Evolutionary conservation across 2,888 invertebrate genomes (phyloP).

Genomic region (Bimastos eiseni): DNA sequence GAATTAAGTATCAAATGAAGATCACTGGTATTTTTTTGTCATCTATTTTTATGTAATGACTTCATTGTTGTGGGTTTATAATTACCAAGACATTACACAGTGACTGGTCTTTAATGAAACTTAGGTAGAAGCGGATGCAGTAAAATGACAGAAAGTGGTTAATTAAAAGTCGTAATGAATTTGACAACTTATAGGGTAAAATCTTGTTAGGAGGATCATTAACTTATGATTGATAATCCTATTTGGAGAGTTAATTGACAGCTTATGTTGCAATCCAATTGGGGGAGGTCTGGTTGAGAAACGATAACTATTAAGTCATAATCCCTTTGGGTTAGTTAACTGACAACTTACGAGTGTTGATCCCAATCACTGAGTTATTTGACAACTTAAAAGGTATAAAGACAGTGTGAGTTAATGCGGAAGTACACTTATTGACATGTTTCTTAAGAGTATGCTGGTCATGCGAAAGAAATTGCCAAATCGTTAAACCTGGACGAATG

Average conservation of each 20-base stretch:
- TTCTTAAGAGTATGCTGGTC: slow-evolving; percentile 56
- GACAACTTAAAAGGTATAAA: neutral
- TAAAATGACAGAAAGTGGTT: neutral
- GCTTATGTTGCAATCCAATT: too few relatives aligned
- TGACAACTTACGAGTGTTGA: too few relatives aligned
- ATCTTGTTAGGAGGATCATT: too few relatives aligned
- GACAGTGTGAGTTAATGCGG: neutral
- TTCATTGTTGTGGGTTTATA: neutral
- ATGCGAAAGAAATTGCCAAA: slow-evolving; percentile 55
- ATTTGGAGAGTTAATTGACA: too few relatives aligned
- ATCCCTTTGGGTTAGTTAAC: too few relatives aligned
- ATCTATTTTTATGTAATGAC: neutral
- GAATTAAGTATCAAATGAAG: slow-evolving; percentile 81
- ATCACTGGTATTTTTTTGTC: slow-evolving; percentile 70
- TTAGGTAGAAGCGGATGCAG: neutral
- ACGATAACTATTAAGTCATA: too few relatives aligned
- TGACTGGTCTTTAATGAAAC: neutral
- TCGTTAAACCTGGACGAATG: slow-evolving; percentile 51
- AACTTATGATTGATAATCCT: too few relatives aligned
- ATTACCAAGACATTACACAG: neutral
- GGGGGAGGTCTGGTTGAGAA: too few relatives aligned
- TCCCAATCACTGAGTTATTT: too few relatives aligned
- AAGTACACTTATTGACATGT: neutral
- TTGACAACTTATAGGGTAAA: too few relatives aligned
- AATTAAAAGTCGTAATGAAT: neutral